A percentile compares a stretch with the other conserved stretches of the same genome.
Conservation (phyloP, 2,797 vertebrate species). For the Anas flavirostris region DNA sequence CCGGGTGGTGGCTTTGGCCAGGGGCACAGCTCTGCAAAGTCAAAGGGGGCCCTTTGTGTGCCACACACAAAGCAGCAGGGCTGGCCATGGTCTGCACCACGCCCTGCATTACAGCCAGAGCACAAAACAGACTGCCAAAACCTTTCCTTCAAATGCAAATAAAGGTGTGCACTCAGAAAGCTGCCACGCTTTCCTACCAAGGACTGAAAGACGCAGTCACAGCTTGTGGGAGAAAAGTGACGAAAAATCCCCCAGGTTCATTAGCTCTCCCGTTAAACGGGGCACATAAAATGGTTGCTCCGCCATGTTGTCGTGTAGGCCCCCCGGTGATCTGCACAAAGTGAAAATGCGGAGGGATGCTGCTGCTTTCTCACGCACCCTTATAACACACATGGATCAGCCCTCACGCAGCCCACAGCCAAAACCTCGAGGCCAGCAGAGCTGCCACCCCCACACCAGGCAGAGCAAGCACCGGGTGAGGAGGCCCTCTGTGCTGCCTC, state of each 20-base stretch:
- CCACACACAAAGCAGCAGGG: background rate
- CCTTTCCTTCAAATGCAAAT: conserved; percentile 6
- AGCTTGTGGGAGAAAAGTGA: background rate
- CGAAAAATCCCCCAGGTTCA: background rate
- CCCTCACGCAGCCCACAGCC: background rate
- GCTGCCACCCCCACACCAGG: background rate
- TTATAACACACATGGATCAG: background rate
- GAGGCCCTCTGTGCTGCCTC: background rate
- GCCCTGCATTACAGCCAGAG: background rate
- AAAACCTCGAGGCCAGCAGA: background rate
- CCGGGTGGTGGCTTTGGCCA: background rate
- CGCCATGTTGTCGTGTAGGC: background rate
- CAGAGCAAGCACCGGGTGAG: background rate
- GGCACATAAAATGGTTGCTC: background rate
- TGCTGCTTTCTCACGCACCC: background rate
- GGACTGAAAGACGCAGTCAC: conserved; percentile 28
- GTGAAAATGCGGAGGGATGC: background rate
- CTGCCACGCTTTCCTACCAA: background rate
- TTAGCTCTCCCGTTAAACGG: background rate
- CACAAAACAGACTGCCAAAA: conserved; percentile 37
- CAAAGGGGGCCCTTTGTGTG: background rate
- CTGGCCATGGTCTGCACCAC: background rate
- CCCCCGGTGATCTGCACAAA: conserved; percentile 19
- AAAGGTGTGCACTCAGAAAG: background rate
- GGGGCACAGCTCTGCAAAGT: background rate